These are phyloP conservation scores for Propithecus deckenii DNA, from an alignment of 2,797 vertebrate species.

Conservation along the genomic window DNA sequence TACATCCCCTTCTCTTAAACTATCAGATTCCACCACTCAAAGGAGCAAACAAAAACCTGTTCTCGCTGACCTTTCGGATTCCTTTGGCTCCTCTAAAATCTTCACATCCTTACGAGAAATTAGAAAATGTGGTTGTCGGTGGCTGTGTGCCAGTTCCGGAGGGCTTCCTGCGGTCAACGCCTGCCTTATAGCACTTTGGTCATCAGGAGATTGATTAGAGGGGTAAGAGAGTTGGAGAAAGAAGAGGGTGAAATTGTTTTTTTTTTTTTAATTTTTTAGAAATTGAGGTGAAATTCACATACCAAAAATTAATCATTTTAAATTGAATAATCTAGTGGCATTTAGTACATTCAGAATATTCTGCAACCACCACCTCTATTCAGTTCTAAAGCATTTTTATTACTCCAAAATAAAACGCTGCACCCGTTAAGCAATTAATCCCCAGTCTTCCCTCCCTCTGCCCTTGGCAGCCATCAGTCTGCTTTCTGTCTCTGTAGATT, in stretches of 20 bases:
- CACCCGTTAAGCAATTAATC: background rate
- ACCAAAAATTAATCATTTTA: background rate
- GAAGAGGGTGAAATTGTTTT: background rate
- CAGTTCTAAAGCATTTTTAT: background rate
- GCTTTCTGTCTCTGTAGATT: background rate
- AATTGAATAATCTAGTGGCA: background rate
- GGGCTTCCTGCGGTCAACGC: background rate
- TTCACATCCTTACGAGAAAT: background rate
- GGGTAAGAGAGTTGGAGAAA: background rate
- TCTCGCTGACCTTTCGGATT: fast-evolving
- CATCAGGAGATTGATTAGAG: background rate
- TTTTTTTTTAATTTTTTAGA: background rate
- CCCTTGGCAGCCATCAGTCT: background rate
- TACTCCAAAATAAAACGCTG: background rate
- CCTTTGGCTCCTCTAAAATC: background rate
- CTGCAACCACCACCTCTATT: background rate
- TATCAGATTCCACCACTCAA: background rate
- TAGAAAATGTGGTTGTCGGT: background rate
- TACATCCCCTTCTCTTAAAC: background rate
- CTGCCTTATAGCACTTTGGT: background rate
- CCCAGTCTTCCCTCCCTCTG: background rate
- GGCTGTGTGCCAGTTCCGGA: background rate
- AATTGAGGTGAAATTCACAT: background rate
- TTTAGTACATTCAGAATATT: background rate
- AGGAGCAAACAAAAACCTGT: background rate